A percentile compares a stretch with the other conserved stretches of the same genome.
Conservation (phyloP, 2,888 invertebrate species). For the Eilema sororculum region DNA sequence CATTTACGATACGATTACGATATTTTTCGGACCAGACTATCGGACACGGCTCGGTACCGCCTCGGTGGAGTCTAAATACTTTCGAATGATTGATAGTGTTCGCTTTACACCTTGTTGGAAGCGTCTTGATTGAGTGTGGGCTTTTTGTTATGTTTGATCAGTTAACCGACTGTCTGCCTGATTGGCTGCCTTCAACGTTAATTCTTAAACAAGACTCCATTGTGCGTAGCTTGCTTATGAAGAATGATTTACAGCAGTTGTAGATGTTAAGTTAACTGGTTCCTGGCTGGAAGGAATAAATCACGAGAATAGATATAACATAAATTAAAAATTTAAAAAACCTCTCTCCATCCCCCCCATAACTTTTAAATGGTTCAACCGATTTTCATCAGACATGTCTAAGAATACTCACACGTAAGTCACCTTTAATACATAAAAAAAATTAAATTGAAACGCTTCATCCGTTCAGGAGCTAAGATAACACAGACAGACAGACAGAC, state of each 20-base stretch:
- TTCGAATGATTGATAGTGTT: conserved; percentile 78
- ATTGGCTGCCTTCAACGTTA: conserved; percentile 80
- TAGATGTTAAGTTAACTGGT: background rate
- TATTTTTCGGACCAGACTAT: background rate
- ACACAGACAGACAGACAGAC: too few species aligned
- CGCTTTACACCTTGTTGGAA: conserved; percentile 82
- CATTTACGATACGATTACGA: too few species aligned
- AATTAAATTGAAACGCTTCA: too few species aligned
- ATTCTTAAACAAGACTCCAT: conserved; percentile 80
- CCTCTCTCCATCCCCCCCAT: too few species aligned
- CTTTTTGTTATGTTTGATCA: conserved; percentile 84
- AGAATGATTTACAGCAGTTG: conserved; percentile 34
- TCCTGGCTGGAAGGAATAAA: background rate
- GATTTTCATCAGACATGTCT: too few species aligned
- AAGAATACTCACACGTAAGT: too few species aligned
- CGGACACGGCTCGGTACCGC: conserved; percentile 35
- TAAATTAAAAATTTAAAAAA: too few species aligned
- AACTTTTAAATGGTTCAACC: too few species aligned
- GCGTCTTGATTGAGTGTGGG: conserved; percentile 83
- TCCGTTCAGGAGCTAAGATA: too few species aligned
- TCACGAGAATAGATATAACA: too few species aligned
- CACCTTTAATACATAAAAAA: too few species aligned
- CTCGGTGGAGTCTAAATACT: conserved; percentile 50
- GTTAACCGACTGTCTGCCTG: conserved; percentile 80
- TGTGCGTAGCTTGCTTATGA: conserved; percentile 60